phyloP scores from a whole-genome alignment of 2,797 vertebrate species.

The Serranus cabrilla region DNA sequence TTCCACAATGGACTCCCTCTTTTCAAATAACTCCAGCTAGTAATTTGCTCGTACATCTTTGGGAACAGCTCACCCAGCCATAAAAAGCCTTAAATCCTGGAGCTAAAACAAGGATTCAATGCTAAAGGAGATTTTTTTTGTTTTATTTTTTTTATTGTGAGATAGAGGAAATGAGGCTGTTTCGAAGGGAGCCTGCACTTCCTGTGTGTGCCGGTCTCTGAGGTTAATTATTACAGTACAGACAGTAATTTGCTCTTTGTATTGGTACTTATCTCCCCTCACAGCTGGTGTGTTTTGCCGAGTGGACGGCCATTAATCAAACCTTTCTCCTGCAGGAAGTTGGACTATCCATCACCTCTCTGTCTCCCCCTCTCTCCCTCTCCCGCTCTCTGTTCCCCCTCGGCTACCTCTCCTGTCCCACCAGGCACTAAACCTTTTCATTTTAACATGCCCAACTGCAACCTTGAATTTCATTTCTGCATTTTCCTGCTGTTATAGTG shows the following conservation, averaged over 20 bases:
- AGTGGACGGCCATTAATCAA: slow-evolving; percentile 93
- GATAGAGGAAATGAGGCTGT: slow-evolving; percentile 52
- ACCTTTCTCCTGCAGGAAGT: slow-evolving; percentile 87
- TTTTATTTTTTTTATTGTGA: slow-evolving; percentile 24
- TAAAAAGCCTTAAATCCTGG: slow-evolving; percentile 71
- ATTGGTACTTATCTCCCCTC: slow-evolving; percentile 90
- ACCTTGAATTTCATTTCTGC: slow-evolving; percentile 79
- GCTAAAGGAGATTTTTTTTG: slow-evolving; percentile 45
- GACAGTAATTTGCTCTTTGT: slow-evolving; percentile 90
- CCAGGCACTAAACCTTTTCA: slow-evolving; percentile 87
- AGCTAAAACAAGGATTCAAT: slow-evolving; percentile 55
- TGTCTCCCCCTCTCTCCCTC: slow-evolving; percentile 24
- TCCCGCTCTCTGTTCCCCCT: slow-evolving; percentile 7
- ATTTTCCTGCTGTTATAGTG: slow-evolving; percentile 63
- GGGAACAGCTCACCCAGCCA: slow-evolving; percentile 65
- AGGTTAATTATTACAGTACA: slow-evolving; percentile 92
- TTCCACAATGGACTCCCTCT: slow-evolving; percentile 72
- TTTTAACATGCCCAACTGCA: slow-evolving; percentile 84
- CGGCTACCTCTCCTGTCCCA: slow-evolving; percentile 77
- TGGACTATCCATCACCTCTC: slow-evolving; percentile 90
- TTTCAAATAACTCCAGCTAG: slow-evolving; percentile 72
- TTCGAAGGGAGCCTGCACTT: slow-evolving; percentile 65
- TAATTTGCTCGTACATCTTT: slow-evolving; percentile 79
- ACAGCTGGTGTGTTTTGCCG: slow-evolving; percentile 89
- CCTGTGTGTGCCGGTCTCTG: slow-evolving; percentile 71